Conservation (phyloP, 2,888 invertebrate species). For the Melinopterus prodromus region DNA sequence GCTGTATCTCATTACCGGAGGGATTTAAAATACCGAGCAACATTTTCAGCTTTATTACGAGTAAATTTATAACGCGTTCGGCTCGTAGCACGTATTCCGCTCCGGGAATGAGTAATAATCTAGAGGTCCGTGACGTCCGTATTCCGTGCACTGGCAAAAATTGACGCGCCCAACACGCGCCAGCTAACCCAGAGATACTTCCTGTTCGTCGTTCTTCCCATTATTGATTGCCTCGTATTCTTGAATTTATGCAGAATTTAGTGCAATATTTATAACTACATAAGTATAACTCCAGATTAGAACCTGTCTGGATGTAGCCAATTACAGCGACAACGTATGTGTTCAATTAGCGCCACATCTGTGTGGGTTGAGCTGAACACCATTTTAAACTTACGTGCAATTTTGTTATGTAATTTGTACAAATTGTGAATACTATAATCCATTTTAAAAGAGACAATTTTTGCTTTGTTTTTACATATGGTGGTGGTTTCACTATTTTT, state of each 20-base stretch:
- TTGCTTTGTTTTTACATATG: no score
- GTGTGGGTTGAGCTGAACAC: no score
- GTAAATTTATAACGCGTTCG: constrained; percentile 4
- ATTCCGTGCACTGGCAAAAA: background rate
- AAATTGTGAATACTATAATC: no score
- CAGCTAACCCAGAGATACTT: background rate
- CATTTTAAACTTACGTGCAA: no score
- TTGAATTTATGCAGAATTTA: background rate
- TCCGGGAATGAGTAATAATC: background rate
- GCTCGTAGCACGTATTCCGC: background rate
- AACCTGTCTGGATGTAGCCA: no score
- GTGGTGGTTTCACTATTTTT: background rate
- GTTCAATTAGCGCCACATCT: no score
- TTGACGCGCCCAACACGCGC: constrained; percentile 4
- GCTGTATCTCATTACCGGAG: background rate
- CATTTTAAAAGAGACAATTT: no score
- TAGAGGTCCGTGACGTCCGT: no score
- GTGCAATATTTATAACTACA: background rate
- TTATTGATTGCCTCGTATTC: background rate
- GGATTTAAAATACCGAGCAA: background rate
- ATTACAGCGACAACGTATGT: no score
- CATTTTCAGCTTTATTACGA: background rate
- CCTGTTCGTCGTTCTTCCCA: background rate
- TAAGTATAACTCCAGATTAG: background rate
- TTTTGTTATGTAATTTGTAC: no score